phyloP scores from a whole-genome alignment of 2,888 invertebrate species.

The Bembecia ichneumoniformis region DNA sequence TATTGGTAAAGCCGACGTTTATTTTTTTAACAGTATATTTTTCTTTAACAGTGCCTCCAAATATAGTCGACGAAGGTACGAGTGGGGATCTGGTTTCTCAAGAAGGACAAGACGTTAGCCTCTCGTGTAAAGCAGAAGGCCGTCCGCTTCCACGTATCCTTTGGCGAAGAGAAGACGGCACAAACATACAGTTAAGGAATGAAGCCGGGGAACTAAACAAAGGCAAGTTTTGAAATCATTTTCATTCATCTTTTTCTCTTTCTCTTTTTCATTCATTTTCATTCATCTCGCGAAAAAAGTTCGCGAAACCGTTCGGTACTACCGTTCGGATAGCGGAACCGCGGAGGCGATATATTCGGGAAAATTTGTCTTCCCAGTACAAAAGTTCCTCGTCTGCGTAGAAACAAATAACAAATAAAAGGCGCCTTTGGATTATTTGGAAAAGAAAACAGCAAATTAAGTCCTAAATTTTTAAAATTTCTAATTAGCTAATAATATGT shows the following conservation, averaged over 20 bases:
- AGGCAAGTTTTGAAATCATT: conserved; percentile 27
- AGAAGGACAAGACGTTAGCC: conserved; percentile 82
- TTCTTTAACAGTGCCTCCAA: conserved; percentile 79
- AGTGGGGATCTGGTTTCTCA: conserved; percentile 81
- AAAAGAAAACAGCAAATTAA: too few species aligned
- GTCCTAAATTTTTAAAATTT: too few species aligned
- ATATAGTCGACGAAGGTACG: conserved; percentile 82
- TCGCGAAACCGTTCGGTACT: too few species aligned
- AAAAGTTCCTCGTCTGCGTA: too few species aligned
- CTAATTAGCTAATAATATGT: too few species aligned
- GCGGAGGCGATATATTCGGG: too few species aligned
- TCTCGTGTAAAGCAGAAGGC: conserved; percentile 81
- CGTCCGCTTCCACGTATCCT: conserved; percentile 78
- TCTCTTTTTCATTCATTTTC: background rate
- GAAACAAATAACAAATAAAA: too few species aligned
- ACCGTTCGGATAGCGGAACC: too few species aligned
- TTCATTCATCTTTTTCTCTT: background rate
- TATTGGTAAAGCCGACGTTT: too few species aligned
- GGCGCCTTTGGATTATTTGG: too few species aligned
- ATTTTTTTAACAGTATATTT: background rate
- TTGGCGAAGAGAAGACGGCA: conserved; percentile 76
- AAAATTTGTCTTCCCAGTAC: too few species aligned
- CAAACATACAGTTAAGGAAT: conserved; percentile 66
- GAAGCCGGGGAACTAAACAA: conserved; percentile 53
- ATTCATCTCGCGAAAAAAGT: too few species aligned